phyloP scores from a whole-genome alignment of 1,140 invertebrate genomes.

The Aphis gossypii region DNA sequence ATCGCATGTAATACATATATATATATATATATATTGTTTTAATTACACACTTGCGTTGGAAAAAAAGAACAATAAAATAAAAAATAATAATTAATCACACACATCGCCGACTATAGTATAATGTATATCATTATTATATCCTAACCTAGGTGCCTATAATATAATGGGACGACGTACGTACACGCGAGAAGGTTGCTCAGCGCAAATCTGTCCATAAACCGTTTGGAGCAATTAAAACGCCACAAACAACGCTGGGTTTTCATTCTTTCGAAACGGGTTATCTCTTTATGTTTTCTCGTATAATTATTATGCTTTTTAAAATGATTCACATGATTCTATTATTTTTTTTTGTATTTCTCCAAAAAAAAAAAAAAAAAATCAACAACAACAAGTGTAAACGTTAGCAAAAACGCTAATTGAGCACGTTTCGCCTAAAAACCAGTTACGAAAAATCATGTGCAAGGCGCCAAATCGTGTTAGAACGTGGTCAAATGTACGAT shows the following conservation, averaged over 20 bases:
- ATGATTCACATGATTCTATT: neutral
- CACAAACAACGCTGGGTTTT: neutral
- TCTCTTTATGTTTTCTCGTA: neutral
- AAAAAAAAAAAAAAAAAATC: neutral
- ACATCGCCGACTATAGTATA: neutral
- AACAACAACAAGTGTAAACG: neutral
- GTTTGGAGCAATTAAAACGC: neutral
- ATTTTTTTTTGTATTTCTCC: neutral
- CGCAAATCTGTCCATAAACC: neutral
- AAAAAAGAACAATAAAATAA: conserved; percentile 4
- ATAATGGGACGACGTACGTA: neutral
- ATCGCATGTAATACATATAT: neutral
- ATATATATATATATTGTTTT: neutral
- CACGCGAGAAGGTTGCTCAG: neutral
- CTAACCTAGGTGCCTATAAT: neutral
- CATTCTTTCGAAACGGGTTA: neutral
- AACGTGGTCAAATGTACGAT: neutral
- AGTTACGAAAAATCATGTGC: neutral
- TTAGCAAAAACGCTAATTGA: neutral
- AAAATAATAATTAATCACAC: neutral
- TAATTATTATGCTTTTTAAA: conserved; percentile 12
- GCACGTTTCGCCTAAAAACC: neutral
- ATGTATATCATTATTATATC: neutral
- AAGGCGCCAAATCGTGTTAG: neutral
- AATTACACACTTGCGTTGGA: neutral